Conservation (phyloP, 1,140 invertebrate species). For the Rhopalosiphum maidis region DNA sequence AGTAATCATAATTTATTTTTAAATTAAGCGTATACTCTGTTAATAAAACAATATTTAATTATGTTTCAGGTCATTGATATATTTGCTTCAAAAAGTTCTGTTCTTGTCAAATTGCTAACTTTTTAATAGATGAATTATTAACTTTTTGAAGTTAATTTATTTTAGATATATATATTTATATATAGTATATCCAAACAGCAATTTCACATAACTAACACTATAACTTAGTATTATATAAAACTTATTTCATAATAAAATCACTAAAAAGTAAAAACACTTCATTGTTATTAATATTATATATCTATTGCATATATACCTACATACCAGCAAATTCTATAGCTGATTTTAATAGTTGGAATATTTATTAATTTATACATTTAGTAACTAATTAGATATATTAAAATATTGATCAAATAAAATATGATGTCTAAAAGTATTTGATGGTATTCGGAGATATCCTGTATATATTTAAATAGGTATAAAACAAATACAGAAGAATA, state of each 20-base stretch:
- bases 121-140: neutral
- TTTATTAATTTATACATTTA: too few species aligned
- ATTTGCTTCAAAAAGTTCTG: neutral
- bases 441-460: too few species aligned
- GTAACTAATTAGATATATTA: too few species aligned
- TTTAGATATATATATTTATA: too few species aligned
- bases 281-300: conserved; percentile 11
- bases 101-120: neutral
- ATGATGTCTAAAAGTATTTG: too few species aligned
- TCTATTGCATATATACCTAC: neutral
- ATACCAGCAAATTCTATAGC: neutral
- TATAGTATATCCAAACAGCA: neutral
- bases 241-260: neutral
- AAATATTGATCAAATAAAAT: too few species aligned
- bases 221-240: neutral
- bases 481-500: too few species aligned
- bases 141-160: neutral
- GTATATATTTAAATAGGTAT: too few species aligned
- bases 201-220: neutral
- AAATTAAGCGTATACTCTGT: neutral
- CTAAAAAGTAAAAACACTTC: neutral
- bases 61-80: neutral
- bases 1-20: neutral
- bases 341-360: neutral
- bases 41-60: neutral